phyloP scores from a whole-genome alignment of 2,797 vertebrate genomes.

The Galagoides demidoff region DNA sequence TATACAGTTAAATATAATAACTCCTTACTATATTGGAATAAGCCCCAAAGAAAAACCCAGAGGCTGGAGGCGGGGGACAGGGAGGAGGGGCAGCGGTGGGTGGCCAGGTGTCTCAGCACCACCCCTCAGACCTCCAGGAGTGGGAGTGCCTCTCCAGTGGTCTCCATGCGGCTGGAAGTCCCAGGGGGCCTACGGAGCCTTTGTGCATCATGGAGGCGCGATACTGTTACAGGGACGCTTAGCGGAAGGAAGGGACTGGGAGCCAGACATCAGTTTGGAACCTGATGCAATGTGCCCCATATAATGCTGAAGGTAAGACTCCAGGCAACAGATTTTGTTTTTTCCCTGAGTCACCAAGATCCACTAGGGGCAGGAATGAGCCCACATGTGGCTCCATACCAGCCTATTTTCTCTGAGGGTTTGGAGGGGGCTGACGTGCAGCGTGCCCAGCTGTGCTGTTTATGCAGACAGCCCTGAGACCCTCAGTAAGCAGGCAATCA shows the following conservation, averaged over 20 bases:
- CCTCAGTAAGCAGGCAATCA: neutral
- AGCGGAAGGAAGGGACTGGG: neutral
- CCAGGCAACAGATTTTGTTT: neutral
- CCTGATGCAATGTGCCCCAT: neutral
- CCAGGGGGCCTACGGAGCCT: too few species aligned
- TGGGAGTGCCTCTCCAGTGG: neutral
- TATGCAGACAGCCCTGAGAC: neutral
- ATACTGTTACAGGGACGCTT: neutral
- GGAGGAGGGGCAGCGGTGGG: neutral
- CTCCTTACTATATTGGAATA: neutral
- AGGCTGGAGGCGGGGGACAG: neutral
- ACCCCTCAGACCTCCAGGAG: accelerated
- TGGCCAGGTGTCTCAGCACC: neutral
- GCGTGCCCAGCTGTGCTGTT: neutral
- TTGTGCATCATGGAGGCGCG: neutral
- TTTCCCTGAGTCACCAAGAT: neutral
- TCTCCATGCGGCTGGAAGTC: neutral
- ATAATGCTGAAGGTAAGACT: neutral
- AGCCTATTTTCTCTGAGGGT: neutral
- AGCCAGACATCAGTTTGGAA: neutral
- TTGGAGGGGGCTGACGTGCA: neutral
- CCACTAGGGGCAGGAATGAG: neutral
- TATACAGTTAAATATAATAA: neutral
- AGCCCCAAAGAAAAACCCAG: neutral
- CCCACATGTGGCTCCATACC: neutral